Conservation (phyloP, 2,888 invertebrate species). For the Chaetoderma sp. region DNA sequence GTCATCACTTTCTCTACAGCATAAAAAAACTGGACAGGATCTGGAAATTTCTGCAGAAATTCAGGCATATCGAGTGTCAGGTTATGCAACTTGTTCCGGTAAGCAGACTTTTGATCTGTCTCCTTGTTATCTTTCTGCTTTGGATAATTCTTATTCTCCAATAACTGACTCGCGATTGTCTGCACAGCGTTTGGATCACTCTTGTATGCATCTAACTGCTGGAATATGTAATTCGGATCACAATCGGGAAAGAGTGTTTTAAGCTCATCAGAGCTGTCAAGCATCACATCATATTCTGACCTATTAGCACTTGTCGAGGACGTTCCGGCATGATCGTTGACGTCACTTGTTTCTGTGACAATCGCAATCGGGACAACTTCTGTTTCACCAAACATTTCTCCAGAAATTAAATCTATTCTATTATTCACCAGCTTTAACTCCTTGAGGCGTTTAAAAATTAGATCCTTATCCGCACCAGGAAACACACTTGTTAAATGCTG, state of each 20-base stretch:
- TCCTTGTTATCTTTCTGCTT: constrained; percentile 49
- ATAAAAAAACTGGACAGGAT: constrained; percentile 52
- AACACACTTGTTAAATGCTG: too few relatives aligned
- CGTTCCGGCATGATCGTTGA: too few relatives aligned
- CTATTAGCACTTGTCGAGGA: too few relatives aligned
- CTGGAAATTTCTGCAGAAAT: constrained; percentile 59
- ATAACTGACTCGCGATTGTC: constrained; percentile 49
- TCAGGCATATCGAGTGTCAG: constrained; percentile 46
- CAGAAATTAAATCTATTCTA: too few relatives aligned
- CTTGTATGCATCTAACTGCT: constrained; percentile 43
- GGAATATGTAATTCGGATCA: constrained; percentile 60
- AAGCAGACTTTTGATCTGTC: constrained; percentile 12
- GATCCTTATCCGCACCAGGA: too few relatives aligned
- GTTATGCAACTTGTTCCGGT: constrained; percentile 34
- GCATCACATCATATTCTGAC: too few relatives aligned
- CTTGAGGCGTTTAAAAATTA: too few relatives aligned
- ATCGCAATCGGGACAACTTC: too few relatives aligned
- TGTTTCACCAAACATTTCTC: too few relatives aligned
- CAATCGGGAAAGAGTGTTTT: constrained; percentile 59
- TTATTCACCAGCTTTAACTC: too few relatives aligned
- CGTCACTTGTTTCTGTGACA: too few relatives aligned
- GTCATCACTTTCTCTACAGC: constrained; percentile 45
- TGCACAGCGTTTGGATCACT: constrained; percentile 45
- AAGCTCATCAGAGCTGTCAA: constrained; percentile 50
- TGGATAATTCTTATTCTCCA: constrained; percentile 55